Evolutionary conservation across 2,888 invertebrate species (phyloP).

Genomic region (Graphium colonna): DNA sequence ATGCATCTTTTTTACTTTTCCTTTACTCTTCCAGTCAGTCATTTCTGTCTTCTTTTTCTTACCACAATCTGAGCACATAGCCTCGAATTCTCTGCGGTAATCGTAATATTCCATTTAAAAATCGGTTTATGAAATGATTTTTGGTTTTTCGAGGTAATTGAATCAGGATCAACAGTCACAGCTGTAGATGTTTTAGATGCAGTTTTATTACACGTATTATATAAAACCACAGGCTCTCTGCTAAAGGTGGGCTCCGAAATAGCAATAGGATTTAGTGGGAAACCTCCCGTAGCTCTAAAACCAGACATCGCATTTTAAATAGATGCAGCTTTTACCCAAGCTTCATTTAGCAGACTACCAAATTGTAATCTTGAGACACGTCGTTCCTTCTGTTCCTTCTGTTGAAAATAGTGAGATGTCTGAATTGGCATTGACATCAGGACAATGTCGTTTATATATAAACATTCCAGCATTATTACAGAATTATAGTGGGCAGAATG

Average conservation of each 20-base stretch:
- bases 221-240: no score
- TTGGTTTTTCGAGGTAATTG: background rate
- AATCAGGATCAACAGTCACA: no score
- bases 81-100: background rate
- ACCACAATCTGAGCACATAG: no score
- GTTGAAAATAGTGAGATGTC: constrained; percentile 30
- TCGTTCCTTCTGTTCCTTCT: constrained; percentile 28
- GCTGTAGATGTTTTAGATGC: background rate
- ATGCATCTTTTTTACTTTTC: no score
- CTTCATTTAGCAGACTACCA: background rate
- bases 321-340: no score
- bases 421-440: constrained; percentile 29
- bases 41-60: no score
- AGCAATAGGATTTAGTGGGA: constrained; percentile 27
- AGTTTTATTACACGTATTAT: background rate
- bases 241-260: constrained; percentile 27
- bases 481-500: constrained; percentile 31
- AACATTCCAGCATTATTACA: constrained; percentile 30
- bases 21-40: no score
- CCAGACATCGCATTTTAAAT: constrained; percentile 28
- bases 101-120: background rate
- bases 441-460: constrained; percentile 31
- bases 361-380: no score
- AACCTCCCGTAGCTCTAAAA: constrained; percentile 31
- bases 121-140: background rate